phyloP scores from a whole-genome alignment of 2,797 vertebrate species.

The Leptatherina wallacei region DNA sequence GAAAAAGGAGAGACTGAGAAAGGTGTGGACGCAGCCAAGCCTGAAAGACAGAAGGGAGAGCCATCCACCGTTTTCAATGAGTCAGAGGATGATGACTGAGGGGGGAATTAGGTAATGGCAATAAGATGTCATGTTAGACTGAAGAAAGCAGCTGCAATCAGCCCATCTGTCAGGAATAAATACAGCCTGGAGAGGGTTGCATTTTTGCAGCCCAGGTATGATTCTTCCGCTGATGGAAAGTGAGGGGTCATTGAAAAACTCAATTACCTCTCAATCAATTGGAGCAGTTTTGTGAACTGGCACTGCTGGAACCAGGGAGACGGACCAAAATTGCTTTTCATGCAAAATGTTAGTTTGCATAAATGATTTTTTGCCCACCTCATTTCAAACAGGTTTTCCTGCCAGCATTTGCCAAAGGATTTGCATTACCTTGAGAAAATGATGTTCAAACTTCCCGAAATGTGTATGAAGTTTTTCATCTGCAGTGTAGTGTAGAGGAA shows the following conservation, averaged over 20 bases:
- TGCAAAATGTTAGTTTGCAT: slow-evolving; percentile 27
- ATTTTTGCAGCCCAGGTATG: slow-evolving; percentile 48
- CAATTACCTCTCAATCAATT: slow-evolving; percentile 67
- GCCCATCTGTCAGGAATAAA: slow-evolving; percentile 67
- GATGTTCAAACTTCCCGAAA: slow-evolving; percentile 19
- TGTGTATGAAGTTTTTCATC: slow-evolving; percentile 31
- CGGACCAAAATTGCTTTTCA: slow-evolving; percentile 33
- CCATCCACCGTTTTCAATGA: slow-evolving; percentile 37
- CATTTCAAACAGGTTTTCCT: slow-evolving; percentile 13
- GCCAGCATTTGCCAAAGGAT: slow-evolving; percentile 8
- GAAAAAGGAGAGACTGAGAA: slow-evolving; percentile 19
- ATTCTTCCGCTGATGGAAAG: slow-evolving; percentile 65
- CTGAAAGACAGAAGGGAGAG: slow-evolving; percentile 42
- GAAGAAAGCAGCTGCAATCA: slow-evolving; percentile 69
- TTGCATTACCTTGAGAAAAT: slow-evolving; percentile 4
- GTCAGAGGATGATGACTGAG: slow-evolving; percentile 58
- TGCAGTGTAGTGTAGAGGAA: slow-evolving; percentile 20
- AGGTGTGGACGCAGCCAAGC: slow-evolving; percentile 31
- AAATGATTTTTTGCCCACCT: slow-evolving; percentile 14
- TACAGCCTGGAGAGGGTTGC: slow-evolving; percentile 50
- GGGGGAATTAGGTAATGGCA: slow-evolving; percentile 61
- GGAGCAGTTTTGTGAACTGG: slow-evolving; percentile 32
- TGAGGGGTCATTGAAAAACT: slow-evolving; percentile 64
- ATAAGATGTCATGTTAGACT: slow-evolving; percentile 65
- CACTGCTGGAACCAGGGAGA: slow-evolving; percentile 15